Evolutionary conservation across 2,113 vertebrate species (phyloP).

Genomic region (Rostratula benghalensis): DNA sequence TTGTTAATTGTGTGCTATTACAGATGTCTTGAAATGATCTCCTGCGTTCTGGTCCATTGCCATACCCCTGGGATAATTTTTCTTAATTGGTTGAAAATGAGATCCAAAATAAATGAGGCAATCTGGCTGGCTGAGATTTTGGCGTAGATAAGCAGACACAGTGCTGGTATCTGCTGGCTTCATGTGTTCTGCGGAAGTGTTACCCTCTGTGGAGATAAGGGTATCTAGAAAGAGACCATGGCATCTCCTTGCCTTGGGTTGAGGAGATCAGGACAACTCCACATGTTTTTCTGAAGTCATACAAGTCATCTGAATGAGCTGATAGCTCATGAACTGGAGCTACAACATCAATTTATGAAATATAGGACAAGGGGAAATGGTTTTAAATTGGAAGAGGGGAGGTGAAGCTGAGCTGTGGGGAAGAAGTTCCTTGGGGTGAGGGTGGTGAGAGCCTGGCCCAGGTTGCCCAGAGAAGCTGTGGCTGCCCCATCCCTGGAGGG

Average conservation of each 20-base stretch:
- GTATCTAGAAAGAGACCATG: not conserved
- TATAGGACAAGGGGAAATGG: no score
- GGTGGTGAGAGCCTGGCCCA: no score
- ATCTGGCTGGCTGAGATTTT: not conserved
- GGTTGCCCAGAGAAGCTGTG: no score
- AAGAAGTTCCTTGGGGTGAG: no score
- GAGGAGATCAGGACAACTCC: not conserved
- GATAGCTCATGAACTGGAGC: not conserved
- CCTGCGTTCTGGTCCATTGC: not conserved
- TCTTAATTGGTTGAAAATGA: constrained; percentile 17
- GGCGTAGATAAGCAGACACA: not conserved
- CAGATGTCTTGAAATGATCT: constrained; percentile 1
- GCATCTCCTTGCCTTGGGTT: not conserved
- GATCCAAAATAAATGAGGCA: not conserved
- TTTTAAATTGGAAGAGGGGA: no score
- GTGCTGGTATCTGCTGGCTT: not conserved
- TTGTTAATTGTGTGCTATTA: constrained; percentile 3
- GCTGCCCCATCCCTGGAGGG: no score
- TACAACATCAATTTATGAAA: not conserved
- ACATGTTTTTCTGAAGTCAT: not conserved
- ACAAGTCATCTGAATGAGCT: not conserved
- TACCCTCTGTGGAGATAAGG: not conserved
- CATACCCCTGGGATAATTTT: constrained; percentile 30
- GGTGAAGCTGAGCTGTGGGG: no score
- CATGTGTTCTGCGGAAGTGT: not conserved